phyloP scores from a whole-genome alignment of 2,888 invertebrate genomes.

The Nomada lathburiana region DNA sequence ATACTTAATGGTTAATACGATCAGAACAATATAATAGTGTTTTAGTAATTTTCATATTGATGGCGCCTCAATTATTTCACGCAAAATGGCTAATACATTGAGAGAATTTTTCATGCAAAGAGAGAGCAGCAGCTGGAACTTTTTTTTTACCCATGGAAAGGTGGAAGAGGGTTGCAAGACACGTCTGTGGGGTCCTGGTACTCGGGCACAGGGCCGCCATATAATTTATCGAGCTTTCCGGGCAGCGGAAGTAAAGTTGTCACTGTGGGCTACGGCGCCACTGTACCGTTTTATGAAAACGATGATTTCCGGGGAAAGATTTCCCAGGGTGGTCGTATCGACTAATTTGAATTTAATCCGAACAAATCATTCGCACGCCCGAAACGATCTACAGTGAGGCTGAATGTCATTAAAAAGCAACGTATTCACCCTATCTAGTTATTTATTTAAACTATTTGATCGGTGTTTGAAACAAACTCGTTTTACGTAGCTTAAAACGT shows the following conservation, averaged over 20 bases:
- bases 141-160: conserved; percentile 48
- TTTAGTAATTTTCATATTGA: not conserved
- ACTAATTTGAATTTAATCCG: conserved; percentile 57
- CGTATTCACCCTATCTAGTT: not conserved
- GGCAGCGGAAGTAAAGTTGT: conserved; percentile 72
- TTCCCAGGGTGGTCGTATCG: conserved; percentile 69
- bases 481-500: too few species aligned
- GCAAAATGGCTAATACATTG: not conserved
- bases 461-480: too few species aligned
- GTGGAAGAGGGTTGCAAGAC: conserved; percentile 52
- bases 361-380: conserved; percentile 27
- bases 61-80: not conserved
- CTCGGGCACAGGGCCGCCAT: conserved; percentile 68
- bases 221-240: conserved; percentile 77
- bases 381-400: conserved; percentile 40
- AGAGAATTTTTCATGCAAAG: not conserved
- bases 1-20: too few species aligned
- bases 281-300: conserved; percentile 70
- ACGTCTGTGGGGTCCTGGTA: conserved; percentile 63
- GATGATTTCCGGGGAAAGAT: conserved; percentile 75
- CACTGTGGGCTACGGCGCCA: conserved; percentile 44
- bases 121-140: conserved; percentile 49
- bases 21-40: too few species aligned
- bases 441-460: too few species aligned
- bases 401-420: conserved; percentile 20